Evolutionary conservation across 2,113 vertebrate species (phyloP), one percentile per base, ranked within the genome.

Genomic region (Danio rerio): DNA sequence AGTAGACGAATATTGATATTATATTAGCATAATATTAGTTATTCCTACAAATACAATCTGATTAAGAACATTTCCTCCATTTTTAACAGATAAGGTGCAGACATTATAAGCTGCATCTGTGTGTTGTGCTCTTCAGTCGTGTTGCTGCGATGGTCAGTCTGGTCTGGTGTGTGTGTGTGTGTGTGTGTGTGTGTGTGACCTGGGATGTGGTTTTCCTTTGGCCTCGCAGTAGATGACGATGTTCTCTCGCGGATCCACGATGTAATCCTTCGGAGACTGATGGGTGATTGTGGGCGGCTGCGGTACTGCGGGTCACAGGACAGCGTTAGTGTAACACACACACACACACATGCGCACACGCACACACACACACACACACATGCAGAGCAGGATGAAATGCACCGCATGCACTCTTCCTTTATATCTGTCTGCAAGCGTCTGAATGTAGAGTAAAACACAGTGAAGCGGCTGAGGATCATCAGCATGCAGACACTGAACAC

Each of bases 231-330:
- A 94, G 90, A 99, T 96, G 87, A 97, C 93, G 81, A 99, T 98
- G 91, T 97, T 97, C 90, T 99, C 98, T 71, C 98, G 92, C 4
- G 98, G 97, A 89, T 98, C 97, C 87, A 99, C 93, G 89, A 99
- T 98, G 88, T 97, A 98, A 92, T 98, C 95, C 93, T 99, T 99
- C 56, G 96, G 96, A 85, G 98, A 98, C 62, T 99, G 96, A n/a
- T 94, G 94, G 50, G 92, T 99, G 92, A 99, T 98, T 10, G 98
- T 98, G 87, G 98, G 98, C 88, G 98, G 97, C 65, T 99, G 97
- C 0, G 93, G 95, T 89, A 99, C 97, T 99, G 90, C 56, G 90
- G 89, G 11, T 78, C 7, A 81, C 69, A 69, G 45, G 65, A 71
- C 69, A 71, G 6, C 10, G 8, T 18, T 10, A 45, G 45, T 4